These are phyloP conservation scores for Conomelus anceps DNA, from an alignment of 2,888 invertebrate genomes.

Conservation along the genomic window DNA sequence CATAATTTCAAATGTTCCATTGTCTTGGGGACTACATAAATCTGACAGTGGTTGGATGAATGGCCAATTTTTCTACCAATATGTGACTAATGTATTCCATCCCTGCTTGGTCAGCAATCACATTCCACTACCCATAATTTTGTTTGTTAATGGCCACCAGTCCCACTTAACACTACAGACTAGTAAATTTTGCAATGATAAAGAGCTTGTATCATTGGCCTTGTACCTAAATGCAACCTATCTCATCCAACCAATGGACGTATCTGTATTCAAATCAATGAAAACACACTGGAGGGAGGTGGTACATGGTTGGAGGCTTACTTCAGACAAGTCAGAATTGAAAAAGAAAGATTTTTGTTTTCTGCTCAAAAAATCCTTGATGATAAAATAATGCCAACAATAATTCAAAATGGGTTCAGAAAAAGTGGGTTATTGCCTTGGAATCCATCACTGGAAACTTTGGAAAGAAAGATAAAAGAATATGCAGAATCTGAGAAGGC, in stretches of 20 bases:
- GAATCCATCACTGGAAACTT: background rate
- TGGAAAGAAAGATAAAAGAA: too few species aligned
- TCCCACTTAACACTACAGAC: constrained; percentile 38
- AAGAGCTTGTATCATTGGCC: constrained; percentile 39
- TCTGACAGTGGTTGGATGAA: constrained; percentile 32
- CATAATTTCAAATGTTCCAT: constrained; percentile 28
- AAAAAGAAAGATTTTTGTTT: constrained; percentile 17
- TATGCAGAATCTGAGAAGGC: too few species aligned
- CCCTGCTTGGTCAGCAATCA: constrained; percentile 29
- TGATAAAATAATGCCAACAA: background rate
- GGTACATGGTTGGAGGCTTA: constrained; percentile 34
- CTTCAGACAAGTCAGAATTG: constrained; percentile 14
- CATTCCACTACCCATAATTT: constrained; percentile 35
- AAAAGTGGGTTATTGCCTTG: background rate
- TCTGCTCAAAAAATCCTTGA: constrained; percentile 16
- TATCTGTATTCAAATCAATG: constrained; percentile 39
- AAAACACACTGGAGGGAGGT: constrained; percentile 38
- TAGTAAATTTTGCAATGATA: constrained; percentile 40
- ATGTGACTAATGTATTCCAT: constrained; percentile 28
- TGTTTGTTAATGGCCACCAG: constrained; percentile 34
- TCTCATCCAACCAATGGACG: constrained; percentile 41
- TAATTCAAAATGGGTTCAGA: background rate
- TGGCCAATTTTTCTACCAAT: constrained; percentile 30
- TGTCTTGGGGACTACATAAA: constrained; percentile 29
- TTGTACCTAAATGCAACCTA: constrained; percentile 41